phyloP scores from a whole-genome alignment of 2,113 vertebrate genomes.

The Archilochus colubris region DNA sequence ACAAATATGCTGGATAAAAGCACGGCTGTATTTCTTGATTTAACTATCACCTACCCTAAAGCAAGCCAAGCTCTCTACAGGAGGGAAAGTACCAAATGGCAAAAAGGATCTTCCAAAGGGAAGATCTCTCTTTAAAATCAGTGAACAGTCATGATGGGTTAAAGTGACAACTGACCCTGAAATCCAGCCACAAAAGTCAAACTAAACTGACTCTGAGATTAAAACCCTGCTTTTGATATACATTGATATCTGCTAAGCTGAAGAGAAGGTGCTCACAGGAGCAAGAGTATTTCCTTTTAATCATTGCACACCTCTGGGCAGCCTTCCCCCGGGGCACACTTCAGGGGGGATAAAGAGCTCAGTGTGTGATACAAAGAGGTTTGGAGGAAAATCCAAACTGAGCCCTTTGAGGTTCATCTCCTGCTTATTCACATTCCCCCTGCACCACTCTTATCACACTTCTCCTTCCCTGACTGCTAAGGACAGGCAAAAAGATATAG shows the following conservation, averaged over 20 bases:
- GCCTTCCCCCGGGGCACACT: neutral
- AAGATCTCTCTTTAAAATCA: neutral
- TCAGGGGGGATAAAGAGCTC: constrained; percentile 8
- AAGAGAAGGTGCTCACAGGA: neutral
- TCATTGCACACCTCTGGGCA: constrained; percentile 5
- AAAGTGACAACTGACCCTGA: neutral
- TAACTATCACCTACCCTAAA: neutral
- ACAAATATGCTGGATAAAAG: neutral
- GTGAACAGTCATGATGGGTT: neutral
- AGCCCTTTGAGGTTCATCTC: constrained; percentile 13
- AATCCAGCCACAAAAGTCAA: neutral
- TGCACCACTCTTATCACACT: neutral
- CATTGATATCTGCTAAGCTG: neutral
- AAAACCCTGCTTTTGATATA: neutral
- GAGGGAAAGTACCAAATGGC: fast-evolving
- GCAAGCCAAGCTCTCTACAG: neutral
- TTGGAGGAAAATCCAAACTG: neutral
- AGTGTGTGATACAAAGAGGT: constrained; percentile 20
- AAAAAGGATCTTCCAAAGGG: neutral
- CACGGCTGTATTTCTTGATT: neutral
- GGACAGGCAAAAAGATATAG: neutral
- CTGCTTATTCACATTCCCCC: neutral
- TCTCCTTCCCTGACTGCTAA: neutral
- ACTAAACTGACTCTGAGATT: neutral
- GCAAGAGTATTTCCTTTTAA: constrained; percentile 7